Evolutionary conservation across 2,888 invertebrate genomes (phyloP).

Genomic region (Brassicogethes aeneus): DNA sequence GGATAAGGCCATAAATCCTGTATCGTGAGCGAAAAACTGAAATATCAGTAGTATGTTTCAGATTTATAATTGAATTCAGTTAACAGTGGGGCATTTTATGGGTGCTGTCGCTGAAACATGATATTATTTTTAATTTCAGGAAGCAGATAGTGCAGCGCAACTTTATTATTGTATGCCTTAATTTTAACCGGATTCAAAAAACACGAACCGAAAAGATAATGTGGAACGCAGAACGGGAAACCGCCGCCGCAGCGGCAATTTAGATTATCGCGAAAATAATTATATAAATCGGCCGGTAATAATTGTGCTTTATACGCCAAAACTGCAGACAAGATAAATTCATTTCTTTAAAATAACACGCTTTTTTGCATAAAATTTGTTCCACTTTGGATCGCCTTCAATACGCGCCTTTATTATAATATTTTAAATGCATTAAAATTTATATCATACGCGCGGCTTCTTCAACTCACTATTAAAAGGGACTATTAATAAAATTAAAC

Average conservation of each 20-base stretch:
- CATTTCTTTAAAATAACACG: conserved; percentile 15
- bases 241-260: conserved; percentile 23
- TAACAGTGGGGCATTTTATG: conserved; percentile 18
- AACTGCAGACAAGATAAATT: conserved; percentile 9
- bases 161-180: conserved; percentile 25
- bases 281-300: conserved; percentile 22
- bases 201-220: conserved; percentile 20
- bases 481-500: background rate
- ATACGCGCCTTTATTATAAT: conserved; percentile 7
- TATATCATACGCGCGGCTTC: background rate
- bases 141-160: conserved; percentile 25
- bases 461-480: background rate
- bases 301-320: conserved; percentile 15
- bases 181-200: conserved; percentile 26
- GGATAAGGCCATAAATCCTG: background rate
- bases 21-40: conserved; percentile 1
- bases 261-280: conserved; percentile 26
- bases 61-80: conserved; percentile 17
- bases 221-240: conserved; percentile 23
- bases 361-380: conserved; percentile 17
- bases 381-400: conserved; percentile 20
- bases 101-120: conserved; percentile 20
- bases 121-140: conserved; percentile 31
- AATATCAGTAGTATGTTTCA: conserved; percentile 4
- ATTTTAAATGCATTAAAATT: background rate